Evolutionary conservation across 2,797 vertebrate genomes (phyloP).

Genomic region (Oreochromis mossambicus): DNA sequence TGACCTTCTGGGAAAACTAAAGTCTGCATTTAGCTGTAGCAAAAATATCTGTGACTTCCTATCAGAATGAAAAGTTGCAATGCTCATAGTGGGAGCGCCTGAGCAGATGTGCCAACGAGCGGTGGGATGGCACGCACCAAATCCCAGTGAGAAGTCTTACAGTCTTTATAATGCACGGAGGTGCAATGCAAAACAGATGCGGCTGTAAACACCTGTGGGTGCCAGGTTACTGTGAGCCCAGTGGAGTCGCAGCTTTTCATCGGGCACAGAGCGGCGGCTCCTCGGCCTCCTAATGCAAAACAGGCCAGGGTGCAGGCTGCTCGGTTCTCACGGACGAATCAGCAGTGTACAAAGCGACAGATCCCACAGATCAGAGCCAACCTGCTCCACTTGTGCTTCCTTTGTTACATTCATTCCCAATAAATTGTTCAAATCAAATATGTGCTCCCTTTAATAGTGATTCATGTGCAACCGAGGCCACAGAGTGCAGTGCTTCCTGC

Average conservation of each 20-base stretch:
- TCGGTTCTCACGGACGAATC: conserved; percentile 61
- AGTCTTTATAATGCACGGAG: conserved; percentile 45
- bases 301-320: conserved; percentile 59
- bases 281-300: conserved; percentile 68
- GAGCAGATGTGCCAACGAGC: conserved; percentile 31
- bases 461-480: conserved; percentile 20
- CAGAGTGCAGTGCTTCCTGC: neutral
- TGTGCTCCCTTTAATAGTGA: neutral
- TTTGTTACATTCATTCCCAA: conserved; percentile 38
- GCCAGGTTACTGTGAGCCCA: conserved; percentile 45
- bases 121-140: conserved; percentile 43
- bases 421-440: conserved; percentile 17
- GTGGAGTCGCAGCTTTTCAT: conserved; percentile 62
- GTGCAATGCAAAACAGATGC: conserved; percentile 73
- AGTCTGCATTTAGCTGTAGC: neutral
- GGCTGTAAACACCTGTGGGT: conserved; percentile 78
- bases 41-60: neutral
- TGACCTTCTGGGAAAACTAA: neutral
- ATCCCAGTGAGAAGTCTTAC: conserved; percentile 28
- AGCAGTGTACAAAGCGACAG: neutral
- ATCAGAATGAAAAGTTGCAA: neutral
- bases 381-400: conserved; percentile 29
- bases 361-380: conserved; percentile 35
- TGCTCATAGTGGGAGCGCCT: conserved; percentile 10
- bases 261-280: conserved; percentile 62